Evolutionary conservation across 2,113 vertebrate species (phyloP), one percentile per base, ranked within the genome.

Genomic region (Leucosticte australis): DNA sequence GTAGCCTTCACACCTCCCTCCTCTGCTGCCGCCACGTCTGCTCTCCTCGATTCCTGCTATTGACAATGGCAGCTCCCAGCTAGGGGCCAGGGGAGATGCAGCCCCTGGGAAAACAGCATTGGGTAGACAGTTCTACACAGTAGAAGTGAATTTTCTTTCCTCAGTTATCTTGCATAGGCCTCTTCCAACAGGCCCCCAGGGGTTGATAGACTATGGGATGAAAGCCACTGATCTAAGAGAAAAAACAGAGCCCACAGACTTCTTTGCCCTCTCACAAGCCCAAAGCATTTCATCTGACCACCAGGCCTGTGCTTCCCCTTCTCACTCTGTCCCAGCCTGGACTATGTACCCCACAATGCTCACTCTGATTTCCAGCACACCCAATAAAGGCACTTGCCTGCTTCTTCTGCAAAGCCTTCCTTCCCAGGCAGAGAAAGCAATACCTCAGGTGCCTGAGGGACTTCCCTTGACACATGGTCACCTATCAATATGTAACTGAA

Each of bases 1-100:
- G 0, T 76, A 96, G 92, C 87, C 88, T 94, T 92, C 93, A 83
- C 91, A 92, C 78, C 78, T 91, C 79, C 90, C 79, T 96, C 90
- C 87, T 85, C 92, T 70, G 76, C 84, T 85, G 78, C 74, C 7
- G 39, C 70, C 41, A 12, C 0, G 33, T 53, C 93, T 93, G 90
- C 82, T 91, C 80, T 75, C 39, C 31, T 0, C 1, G 0, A 41
- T 62, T 86, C 85, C 35, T 1, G 0, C 75, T 52, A 67, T 27
- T 0, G 9, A 83, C 56, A 74, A 79, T 20, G 60, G 67, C 87
- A 65, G 83, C 5, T 92, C 86, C 47, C 71, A 70, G 79, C 79
- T 62, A 0, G 0, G 60, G 46, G 77, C 6, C 24, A 13, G 24
- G 7, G 7, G 30, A 89, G 88, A 94, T 5, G 15, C 56, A 92